Evolutionary conservation across 2,888 invertebrate species (phyloP).

Genomic region (Drosophila nr. perissopoda): DNA sequence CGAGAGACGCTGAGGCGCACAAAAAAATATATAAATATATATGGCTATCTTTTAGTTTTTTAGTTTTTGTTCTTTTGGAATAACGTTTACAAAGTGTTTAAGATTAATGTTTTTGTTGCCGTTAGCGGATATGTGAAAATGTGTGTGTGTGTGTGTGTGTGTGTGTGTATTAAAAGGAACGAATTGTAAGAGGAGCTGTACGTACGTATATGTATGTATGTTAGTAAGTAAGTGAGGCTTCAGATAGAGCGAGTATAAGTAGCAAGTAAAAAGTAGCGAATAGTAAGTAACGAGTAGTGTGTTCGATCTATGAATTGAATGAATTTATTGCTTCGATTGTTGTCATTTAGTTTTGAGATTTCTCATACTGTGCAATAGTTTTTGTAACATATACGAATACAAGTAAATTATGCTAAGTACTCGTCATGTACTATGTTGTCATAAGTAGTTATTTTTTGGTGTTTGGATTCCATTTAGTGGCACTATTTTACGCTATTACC

Average conservation of each 20-base stretch:
- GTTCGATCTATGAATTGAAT: slow-evolving; percentile 11
- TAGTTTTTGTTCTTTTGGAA: slow-evolving; percentile 6
- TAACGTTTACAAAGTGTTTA: slow-evolving; percentile 14
- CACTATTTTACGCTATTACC: slow-evolving; percentile 36
- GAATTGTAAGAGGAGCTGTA: background rate
- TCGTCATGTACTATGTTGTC: slow-evolving; percentile 13
- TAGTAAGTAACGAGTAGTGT: slow-evolving; percentile 11
- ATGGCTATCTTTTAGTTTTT: background rate
- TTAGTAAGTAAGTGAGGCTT: background rate
- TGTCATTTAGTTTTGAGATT: slow-evolving; percentile 10
- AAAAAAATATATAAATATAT: slow-evolving; percentile 9
- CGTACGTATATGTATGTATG: background rate
- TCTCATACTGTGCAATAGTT: slow-evolving; percentile 9
- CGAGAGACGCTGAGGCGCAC: slow-evolving; percentile 7
- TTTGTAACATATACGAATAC: slow-evolving; percentile 29
- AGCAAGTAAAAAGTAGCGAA: slow-evolving; percentile 13
- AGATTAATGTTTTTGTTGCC: slow-evolving; percentile 23
- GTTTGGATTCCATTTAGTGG: slow-evolving; percentile 6
- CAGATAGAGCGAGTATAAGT: slow-evolving; percentile 9
- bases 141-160: slow-evolving; percentile 17
- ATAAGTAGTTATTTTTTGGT: slow-evolving; percentile 15
- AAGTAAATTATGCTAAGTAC: slow-evolving; percentile 22
- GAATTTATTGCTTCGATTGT: slow-evolving; percentile 29
- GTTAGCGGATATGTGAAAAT: slow-evolving; percentile 63
- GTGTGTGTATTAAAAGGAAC: slow-evolving; percentile 10